Evolutionary conservation across 2,888 invertebrate genomes (phyloP), one percentile per base, ranked within the genome.

Genomic region (Leptopilina syphax): DNA sequence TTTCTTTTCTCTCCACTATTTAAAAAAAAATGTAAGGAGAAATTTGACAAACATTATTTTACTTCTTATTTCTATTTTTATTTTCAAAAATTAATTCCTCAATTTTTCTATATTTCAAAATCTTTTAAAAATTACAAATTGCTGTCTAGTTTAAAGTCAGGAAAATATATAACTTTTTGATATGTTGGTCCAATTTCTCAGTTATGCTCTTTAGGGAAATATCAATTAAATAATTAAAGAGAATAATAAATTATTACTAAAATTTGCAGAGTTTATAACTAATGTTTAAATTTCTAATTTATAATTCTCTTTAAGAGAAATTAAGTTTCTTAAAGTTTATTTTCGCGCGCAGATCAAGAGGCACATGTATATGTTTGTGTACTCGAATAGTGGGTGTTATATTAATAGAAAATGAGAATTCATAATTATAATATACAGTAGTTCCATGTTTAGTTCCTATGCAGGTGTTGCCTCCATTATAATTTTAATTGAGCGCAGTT

Each of bases 291-390:
- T 41, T 47, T 67, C n/a, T n/a, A 47, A 9, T 67, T 67, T 67
- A 67, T n/a, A 47, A 44, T 2, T 66, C 66, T 8, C 18, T 44
- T 18, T 18, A 10, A 18, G 47, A 44, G 18, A 18, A 18, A 18
- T 18, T 18, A 18, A 18, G 44, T 18, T 18, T 18, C 67, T 68
- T 18, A 68, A 7, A 68, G 47, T 68, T 68, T 68, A 68, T 68
- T 68, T 68, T 68, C 67, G 44, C 67, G 18, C 18, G 41, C 34
- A 34, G 41, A 66, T 66, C 18, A 12, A 68, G 44, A n/a, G 60
- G 60, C 13, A 60, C 5, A 5, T 60, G 6, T 60, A 1, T n/a
- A 1, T 60, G n/a, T 60, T 1, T n/a, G n/a, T 60, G n/a, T n/a
- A 60, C n/a, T 60, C n/a, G n/a, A 60, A 60, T 13, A 60, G 12